A percentile compares a stretch with the other conserved stretches of the same genome.
These are phyloP conservation scores for Salarias fasciatus DNA, from an alignment of 2,797 vertebrate species.

Conservation along the genomic window DNA sequence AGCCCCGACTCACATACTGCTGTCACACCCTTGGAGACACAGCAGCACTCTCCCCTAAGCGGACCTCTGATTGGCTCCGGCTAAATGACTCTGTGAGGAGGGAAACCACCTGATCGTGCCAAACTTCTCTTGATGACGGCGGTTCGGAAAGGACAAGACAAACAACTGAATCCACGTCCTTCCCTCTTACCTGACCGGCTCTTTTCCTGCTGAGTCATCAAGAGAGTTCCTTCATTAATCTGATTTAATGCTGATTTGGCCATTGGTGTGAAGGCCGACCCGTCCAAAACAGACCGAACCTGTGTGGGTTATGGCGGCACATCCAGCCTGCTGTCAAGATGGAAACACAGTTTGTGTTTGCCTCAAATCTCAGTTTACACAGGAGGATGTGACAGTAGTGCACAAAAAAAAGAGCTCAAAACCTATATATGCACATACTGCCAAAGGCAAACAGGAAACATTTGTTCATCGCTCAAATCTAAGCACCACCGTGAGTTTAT, in stretches of 20 bases:
- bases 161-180: slow-evolving; percentile 37
- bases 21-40: slow-evolving; percentile 89
- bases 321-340: too few relatives aligned
- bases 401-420: too few relatives aligned
- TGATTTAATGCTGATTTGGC: not conserved
- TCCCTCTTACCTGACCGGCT: slow-evolving; percentile 31
- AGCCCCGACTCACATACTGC: slow-evolving; percentile 87
- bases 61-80: slow-evolving; percentile 67
- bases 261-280: not conserved
- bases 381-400: too few relatives aligned
- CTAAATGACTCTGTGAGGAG: slow-evolving; percentile 56
- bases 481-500: too few relatives aligned
- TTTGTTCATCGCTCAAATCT: too few relatives aligned
- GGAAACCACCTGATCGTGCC: slow-evolving; percentile 68
- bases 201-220: not conserved
- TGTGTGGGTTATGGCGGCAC: too few relatives aligned
- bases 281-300: too few relatives aligned
- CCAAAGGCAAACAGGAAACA: too few relatives aligned
- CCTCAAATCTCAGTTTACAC: too few relatives aligned
- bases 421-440: too few relatives aligned
- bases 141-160: slow-evolving; percentile 54
- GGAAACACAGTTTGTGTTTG: too few relatives aligned
- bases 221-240: slow-evolving; percentile 3
- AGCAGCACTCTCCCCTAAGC: slow-evolving; percentile 63
- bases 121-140: slow-evolving; percentile 61